These are phyloP conservation scores for Nasonia longicornis DNA, from an alignment of 1,140 invertebrate species.

Conservation along the genomic window DNA sequence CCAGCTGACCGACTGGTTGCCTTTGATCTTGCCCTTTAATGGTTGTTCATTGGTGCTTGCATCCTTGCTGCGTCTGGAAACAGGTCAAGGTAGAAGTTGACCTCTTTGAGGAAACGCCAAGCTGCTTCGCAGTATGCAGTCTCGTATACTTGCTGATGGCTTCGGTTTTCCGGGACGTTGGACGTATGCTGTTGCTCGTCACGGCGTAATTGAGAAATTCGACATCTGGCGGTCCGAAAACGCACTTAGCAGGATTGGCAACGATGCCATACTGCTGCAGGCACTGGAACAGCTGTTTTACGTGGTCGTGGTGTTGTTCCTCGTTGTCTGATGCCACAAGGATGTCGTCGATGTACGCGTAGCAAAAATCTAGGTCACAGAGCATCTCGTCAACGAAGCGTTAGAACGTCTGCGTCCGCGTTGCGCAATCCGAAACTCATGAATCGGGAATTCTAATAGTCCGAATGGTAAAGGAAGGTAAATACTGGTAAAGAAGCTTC, in stretches of 20 bases:
- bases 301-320: constrained; percentile 46
- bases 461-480: too few relatives aligned
- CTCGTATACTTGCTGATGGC: background rate
- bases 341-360: constrained; percentile 58
- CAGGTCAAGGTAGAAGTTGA: constrained; percentile 9
- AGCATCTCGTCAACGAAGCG: constrained; percentile 57
- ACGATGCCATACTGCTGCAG: background rate
- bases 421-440: constrained; percentile 46
- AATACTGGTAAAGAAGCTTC: too few relatives aligned
- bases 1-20: background rate
- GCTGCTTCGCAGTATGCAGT: background rate
- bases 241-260: constrained; percentile 22
- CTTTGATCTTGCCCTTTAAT: background rate
- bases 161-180: background rate
- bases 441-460: constrained; percentile 5
- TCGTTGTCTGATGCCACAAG: constrained; percentile 53
- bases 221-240: background rate
- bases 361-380: constrained; percentile 22
- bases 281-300: constrained; percentile 8
- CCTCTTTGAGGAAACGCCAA: constrained; percentile 16
- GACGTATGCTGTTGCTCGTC: background rate
- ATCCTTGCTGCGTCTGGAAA: background rate
- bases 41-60: constrained; percentile 7
- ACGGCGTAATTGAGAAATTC: constrained; percentile 23
- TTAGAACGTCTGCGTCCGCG: constrained; percentile 55